Percentiles rank a stretch among this genome's conserved stretches.
Conservation (phyloP, 2,113 vertebrate species). For the Oreochromis tanganicae region DNA sequence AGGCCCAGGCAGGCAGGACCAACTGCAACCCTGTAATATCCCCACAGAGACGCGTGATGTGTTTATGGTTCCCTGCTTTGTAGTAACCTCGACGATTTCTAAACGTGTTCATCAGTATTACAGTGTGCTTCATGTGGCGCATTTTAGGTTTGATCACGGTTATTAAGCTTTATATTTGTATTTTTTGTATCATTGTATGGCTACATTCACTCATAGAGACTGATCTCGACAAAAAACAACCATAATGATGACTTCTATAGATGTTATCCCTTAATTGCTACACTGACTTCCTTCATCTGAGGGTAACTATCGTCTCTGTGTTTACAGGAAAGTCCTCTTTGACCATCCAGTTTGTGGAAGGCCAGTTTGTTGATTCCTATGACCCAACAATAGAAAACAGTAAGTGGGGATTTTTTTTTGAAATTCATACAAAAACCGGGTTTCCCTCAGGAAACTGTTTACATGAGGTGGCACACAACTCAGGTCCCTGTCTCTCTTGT, state of each 20-base stretch:
- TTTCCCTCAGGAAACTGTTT: neutral
- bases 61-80: neutral
- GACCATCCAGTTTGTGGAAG: slow-evolving; percentile 99
- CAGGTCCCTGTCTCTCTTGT: neutral
- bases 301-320: neutral
- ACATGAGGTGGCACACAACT: neutral
- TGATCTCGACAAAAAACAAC: neutral
- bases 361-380: slow-evolving; percentile 98
- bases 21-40: neutral
- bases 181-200: neutral
- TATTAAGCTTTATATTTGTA: neutral
- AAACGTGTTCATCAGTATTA: neutral
- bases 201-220: neutral
- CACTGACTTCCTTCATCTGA: fast-evolving
- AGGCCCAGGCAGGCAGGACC: slow-evolving; percentile 20
- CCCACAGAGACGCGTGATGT: neutral
- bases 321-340: slow-evolving; percentile 94
- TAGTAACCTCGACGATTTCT: neutral
- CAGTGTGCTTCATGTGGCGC: neutral
- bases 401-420: slow-evolving; percentile 70
- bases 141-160: neutral
- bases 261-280: neutral
- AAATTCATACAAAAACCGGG: neutral
- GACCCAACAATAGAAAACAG: slow-evolving; percentile 99
- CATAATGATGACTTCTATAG: neutral